Base-by-base conservation (phyloP, 2,113 vertebrate genomes). In the Peromyscus leucopus region DNA sequence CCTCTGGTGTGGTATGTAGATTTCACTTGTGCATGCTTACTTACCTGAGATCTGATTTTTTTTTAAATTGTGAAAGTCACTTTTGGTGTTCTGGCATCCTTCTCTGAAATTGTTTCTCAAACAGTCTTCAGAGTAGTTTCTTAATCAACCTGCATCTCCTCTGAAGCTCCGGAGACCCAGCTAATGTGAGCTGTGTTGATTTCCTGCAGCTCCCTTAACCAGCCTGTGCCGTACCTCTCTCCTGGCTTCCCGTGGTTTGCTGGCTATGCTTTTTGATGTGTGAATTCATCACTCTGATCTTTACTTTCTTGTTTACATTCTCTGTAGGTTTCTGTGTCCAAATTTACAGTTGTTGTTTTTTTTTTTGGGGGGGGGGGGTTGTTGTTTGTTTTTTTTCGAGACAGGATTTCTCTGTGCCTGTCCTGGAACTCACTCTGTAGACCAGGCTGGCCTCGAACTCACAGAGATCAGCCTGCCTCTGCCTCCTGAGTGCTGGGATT, bases 1-100 rank as follows among this genome's bases (percentile, higher is more conserved):
- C 26, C 63, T 84, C 7, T 17, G 36, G 7, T 12, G 2, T 80
- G 84, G 5, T 76, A 42, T 16, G 4, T 63, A 31, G 86, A 59
- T 61, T 91, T 36, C 7, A 75, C 8, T 11, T 55, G 72, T 42
- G 6, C 31, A 91, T 74, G 12, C 80, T 61, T 94, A 65, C 39
- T 94, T 89, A 57, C 48, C 21, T 85, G 31, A 87, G 36, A 92
- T 79, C 82, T 88, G 42, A 15, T 83, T 88, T 92, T 91, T 88
- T 92, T 91, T 48, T 79, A 90, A 97, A 42, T 79, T 55, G 28
- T 83, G 80, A 80, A 59, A 80, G 22, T 65, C 3, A 36, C 36
- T 15, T 92, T 12, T 89, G 13, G 8, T 83, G 17, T 72, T 80
- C 12, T 96, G 67, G 36, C 0, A 72, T 12, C 36, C 89, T 92